Base-by-base conservation (phyloP, 2,888 invertebrate genomes). In the Tanypteryx hageni region DNA sequence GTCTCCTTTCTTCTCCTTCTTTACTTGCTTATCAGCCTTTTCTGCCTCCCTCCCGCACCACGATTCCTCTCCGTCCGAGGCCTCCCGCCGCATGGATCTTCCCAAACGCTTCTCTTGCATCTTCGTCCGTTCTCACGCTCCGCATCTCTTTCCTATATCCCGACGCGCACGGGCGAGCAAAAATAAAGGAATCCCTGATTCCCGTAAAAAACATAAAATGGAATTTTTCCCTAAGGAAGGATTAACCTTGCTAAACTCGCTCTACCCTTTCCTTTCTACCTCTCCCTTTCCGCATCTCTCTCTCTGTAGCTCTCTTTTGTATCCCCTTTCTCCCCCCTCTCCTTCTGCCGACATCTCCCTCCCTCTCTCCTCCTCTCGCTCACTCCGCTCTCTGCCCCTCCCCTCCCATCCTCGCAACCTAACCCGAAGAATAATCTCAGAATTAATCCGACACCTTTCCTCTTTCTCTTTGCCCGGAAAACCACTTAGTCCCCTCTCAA, bases 401-500 rank as follows among this genome's bases (percentile, higher is more conserved):
- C 44, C 18, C 31, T 61, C 31, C 61, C 7, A 83, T 56, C 61
- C 31, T 61, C 16, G 8, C 44, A 61, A 61, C 18, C 31, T 44
- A 27, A 61, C 31, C 86, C 61, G 10, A 61, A 64, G 16, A 86
- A 64, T 86, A 61, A 86, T 86, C 86, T 27, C 22, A 61, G 59
- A 86, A 86, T 86, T 86, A 86, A 86, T 86, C 85, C 59, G 85
- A 86, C 86, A 61, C 86, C 61, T 86, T 64, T 31, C 61, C 10
- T 68, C 22, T 68, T 68, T 22, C 68, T 68, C 68, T 68, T 68
- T 68, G 18, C 22, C 68, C 22, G n/a, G 9, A n/a, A 68, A 68
- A 68, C 68, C 18, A 68, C 68, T 68, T n/a, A n/a, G 18, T 61
- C 86, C 22, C 85, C 14, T n/a, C 57, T 56, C 16, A 4, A 84